These are phyloP conservation scores for Porites rus DNA, from an alignment of 92 coral and sea anemone species.

Conservation along the genomic window DNA sequence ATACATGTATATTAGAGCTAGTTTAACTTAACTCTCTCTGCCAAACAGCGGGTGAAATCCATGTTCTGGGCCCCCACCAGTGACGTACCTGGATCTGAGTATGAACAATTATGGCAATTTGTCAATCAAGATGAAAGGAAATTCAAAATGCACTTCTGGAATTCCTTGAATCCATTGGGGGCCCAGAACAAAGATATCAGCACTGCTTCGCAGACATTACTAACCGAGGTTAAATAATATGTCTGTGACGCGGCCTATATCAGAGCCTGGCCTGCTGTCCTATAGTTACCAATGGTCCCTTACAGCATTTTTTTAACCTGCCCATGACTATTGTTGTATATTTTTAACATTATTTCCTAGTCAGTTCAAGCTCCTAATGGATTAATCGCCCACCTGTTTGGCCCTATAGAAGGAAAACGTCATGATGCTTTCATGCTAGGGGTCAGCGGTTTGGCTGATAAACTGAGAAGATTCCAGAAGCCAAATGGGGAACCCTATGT, in stretches of 20 bases:
- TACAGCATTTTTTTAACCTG: background rate
- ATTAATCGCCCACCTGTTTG: conserved; percentile 52
- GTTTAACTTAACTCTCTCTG: too few relatives aligned
- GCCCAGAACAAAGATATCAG: too few relatives aligned
- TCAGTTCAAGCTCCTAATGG: conserved; percentile 71
- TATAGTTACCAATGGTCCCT: background rate
- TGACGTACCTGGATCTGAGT: too few relatives aligned
- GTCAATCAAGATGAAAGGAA: background rate
- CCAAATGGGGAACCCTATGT: conserved; percentile 64
- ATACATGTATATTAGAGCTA: too few relatives aligned
- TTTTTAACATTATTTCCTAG: conserved; percentile 27
- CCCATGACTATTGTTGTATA: background rate
- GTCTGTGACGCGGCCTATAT: background rate
- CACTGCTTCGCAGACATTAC: too few relatives aligned
- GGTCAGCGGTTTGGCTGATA: conserved; percentile 42
- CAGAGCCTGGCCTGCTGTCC: conserved; percentile 1
- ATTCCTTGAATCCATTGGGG: too few relatives aligned
- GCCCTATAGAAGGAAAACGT: conserved; percentile 60
- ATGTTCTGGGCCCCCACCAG: too few relatives aligned
- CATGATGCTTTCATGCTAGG: conserved; percentile 66
- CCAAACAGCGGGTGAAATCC: too few relatives aligned
- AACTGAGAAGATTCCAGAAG: conserved; percentile 15
- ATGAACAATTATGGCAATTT: too few relatives aligned
- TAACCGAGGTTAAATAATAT: too few relatives aligned
- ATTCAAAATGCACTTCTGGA: too few relatives aligned